Conservation (phyloP, 1,140 invertebrate genomes). For the Augochlora pura region DNA sequence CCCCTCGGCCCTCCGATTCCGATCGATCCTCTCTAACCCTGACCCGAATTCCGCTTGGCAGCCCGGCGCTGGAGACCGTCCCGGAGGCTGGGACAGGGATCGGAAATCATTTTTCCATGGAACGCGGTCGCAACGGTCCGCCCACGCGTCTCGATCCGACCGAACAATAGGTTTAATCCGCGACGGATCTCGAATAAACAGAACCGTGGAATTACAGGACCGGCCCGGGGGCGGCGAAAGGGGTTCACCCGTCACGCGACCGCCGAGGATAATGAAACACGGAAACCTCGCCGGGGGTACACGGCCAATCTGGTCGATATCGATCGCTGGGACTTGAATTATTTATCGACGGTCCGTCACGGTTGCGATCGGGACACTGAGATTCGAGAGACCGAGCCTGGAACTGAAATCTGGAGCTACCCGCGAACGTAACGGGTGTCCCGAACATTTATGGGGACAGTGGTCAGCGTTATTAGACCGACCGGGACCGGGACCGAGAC, state of each 20-base stretch:
- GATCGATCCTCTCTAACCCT: neutral
- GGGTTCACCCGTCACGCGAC: conserved; percentile 14
- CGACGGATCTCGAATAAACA: conserved; percentile 27
- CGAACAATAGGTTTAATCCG: conserved; percentile 35
- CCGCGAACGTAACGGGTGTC: no score
- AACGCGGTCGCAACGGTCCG: neutral
- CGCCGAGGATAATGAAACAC: conserved; percentile 27
- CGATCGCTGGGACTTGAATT: neutral
- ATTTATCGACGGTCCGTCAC: neutral
- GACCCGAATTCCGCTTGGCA: neutral
- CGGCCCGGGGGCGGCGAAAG: conserved; percentile 2
- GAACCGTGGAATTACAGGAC: conserved; percentile 19
- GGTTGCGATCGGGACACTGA: neutral
- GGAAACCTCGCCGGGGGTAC: neutral
- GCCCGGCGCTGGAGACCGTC: no score
- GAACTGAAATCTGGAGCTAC: no score
- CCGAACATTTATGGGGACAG: no score
- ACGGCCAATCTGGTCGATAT: conserved; percentile 13
- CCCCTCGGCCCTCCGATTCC: neutral
- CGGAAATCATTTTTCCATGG: neutral
- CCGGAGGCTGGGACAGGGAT: neutral
- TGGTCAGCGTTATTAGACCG: no score
- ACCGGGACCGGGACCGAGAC: no score
- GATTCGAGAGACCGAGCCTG: no score
- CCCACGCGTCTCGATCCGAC: neutral